Percentiles rank a stretch among this genome's conserved stretches.
Conservation (phyloP, 2,888 invertebrate species). For the Drosophila algonquin region DNA sequence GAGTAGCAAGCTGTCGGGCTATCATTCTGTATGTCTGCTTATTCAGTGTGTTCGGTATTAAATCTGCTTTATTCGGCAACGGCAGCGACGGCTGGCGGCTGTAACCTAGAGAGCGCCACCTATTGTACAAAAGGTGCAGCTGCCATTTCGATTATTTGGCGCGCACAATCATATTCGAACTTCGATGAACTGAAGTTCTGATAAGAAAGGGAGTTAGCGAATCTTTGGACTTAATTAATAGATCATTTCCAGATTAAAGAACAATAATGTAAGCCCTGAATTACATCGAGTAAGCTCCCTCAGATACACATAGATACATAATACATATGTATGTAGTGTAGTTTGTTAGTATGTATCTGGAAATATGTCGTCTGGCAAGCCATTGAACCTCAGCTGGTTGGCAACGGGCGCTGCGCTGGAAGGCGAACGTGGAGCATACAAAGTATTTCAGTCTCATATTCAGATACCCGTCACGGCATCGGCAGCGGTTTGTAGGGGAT, state of each 20-base stretch:
- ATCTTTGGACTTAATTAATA: not conserved
- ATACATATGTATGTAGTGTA: not conserved
- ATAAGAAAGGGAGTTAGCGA: slow-evolving; percentile 46
- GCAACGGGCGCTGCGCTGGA: slow-evolving; percentile 15
- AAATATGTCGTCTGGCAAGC: slow-evolving; percentile 20
- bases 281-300: not conserved
- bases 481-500: not conserved
- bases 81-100: slow-evolving; percentile 35
- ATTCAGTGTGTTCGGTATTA: not conserved
- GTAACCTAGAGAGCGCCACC: slow-evolving; percentile 64
- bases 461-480: slow-evolving; percentile 21
- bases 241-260: not conserved
- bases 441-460: slow-evolving; percentile 30
- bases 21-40: not conserved
- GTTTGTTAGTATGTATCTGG: not conserved
- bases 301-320: not conserved
- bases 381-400: slow-evolving; percentile 57
- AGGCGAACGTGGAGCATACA: slow-evolving; percentile 32
- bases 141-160: slow-evolving; percentile 11
- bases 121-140: slow-evolving; percentile 46
- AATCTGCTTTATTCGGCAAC: not conserved
- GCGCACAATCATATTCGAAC: slow-evolving; percentile 56
- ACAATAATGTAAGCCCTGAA: not conserved
- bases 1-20: not conserved
- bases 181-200: slow-evolving; percentile 34